Conservation (phyloP, 2,888 invertebrate species). For the Netelia melanura region DNA sequence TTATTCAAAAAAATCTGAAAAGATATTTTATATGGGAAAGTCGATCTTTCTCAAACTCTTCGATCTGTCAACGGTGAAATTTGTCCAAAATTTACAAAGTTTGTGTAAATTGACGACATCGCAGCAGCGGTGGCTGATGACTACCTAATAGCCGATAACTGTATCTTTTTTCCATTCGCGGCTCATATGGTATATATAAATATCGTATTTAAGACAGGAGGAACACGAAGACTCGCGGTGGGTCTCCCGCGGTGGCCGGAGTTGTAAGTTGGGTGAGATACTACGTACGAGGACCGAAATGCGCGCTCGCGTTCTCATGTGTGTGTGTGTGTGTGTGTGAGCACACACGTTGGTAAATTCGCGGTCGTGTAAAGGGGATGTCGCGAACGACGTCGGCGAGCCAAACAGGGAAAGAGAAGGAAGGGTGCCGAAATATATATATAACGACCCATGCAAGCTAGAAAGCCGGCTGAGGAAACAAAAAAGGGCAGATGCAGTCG, state of each 20-base stretch:
- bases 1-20: too few relatives aligned
- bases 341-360: constrained; percentile 76
- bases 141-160: constrained; percentile 13
- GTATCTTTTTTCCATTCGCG: background rate
- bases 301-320: constrained; percentile 1
- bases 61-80: background rate
- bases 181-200: constrained; percentile 72
- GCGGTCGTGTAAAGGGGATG: constrained; percentile 77
- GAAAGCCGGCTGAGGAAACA: constrained; percentile 46
- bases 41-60: background rate
- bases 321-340: background rate
- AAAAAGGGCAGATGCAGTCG: constrained; percentile 74
- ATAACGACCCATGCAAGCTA: constrained; percentile 9
- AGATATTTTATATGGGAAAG: background rate
- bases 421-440: constrained; percentile 23
- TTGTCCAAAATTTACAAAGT: background rate
- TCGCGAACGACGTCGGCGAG: constrained; percentile 58
- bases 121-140: background rate
- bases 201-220: constrained; percentile 54
- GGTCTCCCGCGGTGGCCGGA: constrained; percentile 78
- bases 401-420: constrained; percentile 37
- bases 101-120: background rate
- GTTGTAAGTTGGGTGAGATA: constrained; percentile 76
- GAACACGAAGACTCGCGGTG: constrained; percentile 50
- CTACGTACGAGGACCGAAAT: constrained; percentile 39